These are phyloP conservation scores for Silvanus unidentatus DNA, from an alignment of 2,888 invertebrate genomes.

Conservation along the genomic window DNA sequence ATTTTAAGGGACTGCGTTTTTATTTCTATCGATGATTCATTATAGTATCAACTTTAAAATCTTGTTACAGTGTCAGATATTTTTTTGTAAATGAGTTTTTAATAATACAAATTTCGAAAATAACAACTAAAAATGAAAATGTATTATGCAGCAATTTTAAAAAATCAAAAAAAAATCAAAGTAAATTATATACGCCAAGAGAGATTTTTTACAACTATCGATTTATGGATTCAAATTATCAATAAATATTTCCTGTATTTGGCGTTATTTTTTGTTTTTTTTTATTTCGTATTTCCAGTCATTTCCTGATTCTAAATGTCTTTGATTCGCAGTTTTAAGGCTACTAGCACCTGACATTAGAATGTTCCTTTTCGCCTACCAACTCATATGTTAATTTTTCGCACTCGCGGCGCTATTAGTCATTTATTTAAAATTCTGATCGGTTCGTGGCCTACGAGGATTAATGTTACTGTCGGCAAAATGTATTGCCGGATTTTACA, in stretches of 20 bases:
- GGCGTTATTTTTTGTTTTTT: constrained; percentile 34
- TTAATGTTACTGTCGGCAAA: too few species aligned
- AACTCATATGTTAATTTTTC: too few species aligned
- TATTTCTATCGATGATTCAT: background rate
- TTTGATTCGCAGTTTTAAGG: too few species aligned
- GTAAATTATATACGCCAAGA: constrained; percentile 33
- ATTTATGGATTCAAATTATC: constrained; percentile 20
- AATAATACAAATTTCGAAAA: background rate
- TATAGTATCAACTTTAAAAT: background rate
- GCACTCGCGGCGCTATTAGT: too few species aligned
- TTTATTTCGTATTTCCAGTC: constrained; percentile 10
- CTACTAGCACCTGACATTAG: too few species aligned
- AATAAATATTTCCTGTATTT: constrained; percentile 43
- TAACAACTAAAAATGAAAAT: too few species aligned
- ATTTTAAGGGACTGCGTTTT: background rate
- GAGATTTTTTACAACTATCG: constrained; percentile 22
- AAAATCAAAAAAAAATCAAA: constrained; percentile 5
- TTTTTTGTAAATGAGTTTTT: background rate
- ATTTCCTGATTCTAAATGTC: too few species aligned
- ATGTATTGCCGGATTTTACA: too few species aligned
- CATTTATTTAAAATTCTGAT: too few species aligned
- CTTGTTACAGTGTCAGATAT: background rate
- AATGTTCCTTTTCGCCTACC: too few species aligned
- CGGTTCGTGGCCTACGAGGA: too few species aligned
- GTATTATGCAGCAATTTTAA: background rate